These are phyloP conservation scores for Metacarcinus magister DNA, from an alignment of 2,888 invertebrate genomes.

Conservation along the genomic window DNA sequence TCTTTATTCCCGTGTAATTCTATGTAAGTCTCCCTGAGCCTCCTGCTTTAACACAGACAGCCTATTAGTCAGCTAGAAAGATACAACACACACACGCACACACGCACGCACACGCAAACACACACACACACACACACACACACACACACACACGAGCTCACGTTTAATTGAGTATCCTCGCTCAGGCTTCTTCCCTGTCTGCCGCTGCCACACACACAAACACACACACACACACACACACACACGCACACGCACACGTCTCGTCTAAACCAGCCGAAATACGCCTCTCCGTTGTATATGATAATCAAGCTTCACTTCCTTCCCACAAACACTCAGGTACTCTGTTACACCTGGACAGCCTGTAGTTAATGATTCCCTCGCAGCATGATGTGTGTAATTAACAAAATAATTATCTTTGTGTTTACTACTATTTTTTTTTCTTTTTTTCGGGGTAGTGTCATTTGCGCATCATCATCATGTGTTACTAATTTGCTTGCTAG, in stretches of 20 bases:
- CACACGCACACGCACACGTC: background rate
- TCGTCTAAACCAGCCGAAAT: background rate
- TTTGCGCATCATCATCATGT: too few species aligned
- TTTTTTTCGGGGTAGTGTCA: too few species aligned
- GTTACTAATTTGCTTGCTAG: too few species aligned
- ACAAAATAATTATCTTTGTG: background rate
- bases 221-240: constrained; percentile 12
- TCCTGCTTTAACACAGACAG: background rate
- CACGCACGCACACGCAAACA: background rate
- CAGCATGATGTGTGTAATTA: background rate
- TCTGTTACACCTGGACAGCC: background rate
- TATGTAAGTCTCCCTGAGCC: background rate
- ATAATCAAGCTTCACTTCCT: background rate
- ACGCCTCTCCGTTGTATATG: background rate
- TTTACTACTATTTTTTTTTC: too few species aligned
- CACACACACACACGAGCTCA: background rate
- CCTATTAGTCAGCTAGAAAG: background rate
- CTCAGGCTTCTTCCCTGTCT: background rate
- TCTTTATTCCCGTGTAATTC: background rate
- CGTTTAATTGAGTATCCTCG: background rate
- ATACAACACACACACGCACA: background rate
- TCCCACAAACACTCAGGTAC: background rate
- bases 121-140: background rate
- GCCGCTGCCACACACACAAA: background rate
- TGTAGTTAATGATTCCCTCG: background rate